Base-by-base conservation (phyloP, 2,888 invertebrate species). In the Diaprepes abbreviatus region DNA sequence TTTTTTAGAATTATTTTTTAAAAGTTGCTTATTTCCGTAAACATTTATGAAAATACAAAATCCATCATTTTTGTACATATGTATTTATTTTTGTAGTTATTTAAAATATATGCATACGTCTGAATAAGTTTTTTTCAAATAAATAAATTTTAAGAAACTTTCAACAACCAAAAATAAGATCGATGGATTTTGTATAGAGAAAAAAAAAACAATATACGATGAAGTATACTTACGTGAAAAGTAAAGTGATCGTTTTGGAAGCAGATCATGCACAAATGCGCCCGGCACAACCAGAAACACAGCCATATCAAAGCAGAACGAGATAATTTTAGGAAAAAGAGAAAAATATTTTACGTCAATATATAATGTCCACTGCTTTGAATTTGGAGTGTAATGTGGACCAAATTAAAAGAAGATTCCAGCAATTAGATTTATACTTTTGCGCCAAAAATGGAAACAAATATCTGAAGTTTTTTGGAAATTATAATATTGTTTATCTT, bases 241-340 rank as follows among this genome's bases (percentile, higher is more conserved):
- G 66, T 69, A 72, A 72, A 83, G 85, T 85, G 88, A 75, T 77
- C 76, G 74, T 75, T 74, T 88, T 89, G 88, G 90, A 90, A 90
- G 90, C 90, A 63, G 69, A 87, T 89, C 90, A 90, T 91, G 90
- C 90, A 84, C 83, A 75, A 79, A 89, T 90, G 90, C 90, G 89
- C 88, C 89, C 90, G 90, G 75, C 89, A 90, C 90, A 91, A 91
- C 91, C 91, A 91, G 90, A 76, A 82, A 90, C 90, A 91, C 90
- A 90, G 90, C 90, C 86, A 86, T 85, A 86, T 86, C 86, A 86
- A 92, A 92, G 91, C 91, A 91, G 91, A 91, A 91, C 91, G 90
- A 91, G 66, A 66, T 64, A 91, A 90, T 90, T 79, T 77, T 89
- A 89, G 89, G 86, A 85, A 90, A 90, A 90, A 89, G 90, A 89